Base-by-base conservation (phyloP, 1,140 invertebrate species). In the Acyrthosiphon pisum region DNA sequence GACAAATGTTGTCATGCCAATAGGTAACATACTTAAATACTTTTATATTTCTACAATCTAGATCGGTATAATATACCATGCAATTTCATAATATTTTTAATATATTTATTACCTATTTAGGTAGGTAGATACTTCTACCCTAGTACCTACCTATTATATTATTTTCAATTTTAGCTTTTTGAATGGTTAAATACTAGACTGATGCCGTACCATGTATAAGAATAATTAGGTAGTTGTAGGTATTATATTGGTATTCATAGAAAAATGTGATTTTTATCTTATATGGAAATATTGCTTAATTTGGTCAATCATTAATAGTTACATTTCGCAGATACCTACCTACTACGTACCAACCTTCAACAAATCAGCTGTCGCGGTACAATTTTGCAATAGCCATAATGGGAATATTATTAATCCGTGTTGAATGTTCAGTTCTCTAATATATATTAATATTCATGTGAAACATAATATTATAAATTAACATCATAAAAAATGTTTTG, bases 401-500 rank as follows among this genome's bases (percentile, higher is more conserved):
- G 6, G 35, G 76, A 83, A 83, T 83, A 23, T 37, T 83, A 83
- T 83, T 37, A 83, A 35, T 83, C 22, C 22, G 35, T 83, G 22
- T 83, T 83, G 76, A 37, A 35, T 23, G 20, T 37, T 83, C 7
- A 37, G 76, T 83, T 37, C 20, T 83, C 8, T 22, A 35, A 22
- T 81, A 81, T 1, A 83, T 35, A 83, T 83, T 37, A 22, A 35
- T 83, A 83, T 83, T 83, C 35, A 83, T 83, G 76, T 37, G 7
- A 83, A 83, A 37, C 76, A 83, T 83, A 37, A 35, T 81, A 37
- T 83, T 76, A 76, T n/a, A 76, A 76, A 76, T n/a, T 35, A 83
- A 37, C 35, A 37, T 83, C n/a, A 23, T 83, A 7, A 83, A 35
- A 37, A 83, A 83, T 83, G 7, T 83, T 22, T 83, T 37, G 35